Evolutionary conservation across 2,797 vertebrate genomes (phyloP), one percentile per base, ranked within the genome.

Genomic region (Sparus aurata): DNA sequence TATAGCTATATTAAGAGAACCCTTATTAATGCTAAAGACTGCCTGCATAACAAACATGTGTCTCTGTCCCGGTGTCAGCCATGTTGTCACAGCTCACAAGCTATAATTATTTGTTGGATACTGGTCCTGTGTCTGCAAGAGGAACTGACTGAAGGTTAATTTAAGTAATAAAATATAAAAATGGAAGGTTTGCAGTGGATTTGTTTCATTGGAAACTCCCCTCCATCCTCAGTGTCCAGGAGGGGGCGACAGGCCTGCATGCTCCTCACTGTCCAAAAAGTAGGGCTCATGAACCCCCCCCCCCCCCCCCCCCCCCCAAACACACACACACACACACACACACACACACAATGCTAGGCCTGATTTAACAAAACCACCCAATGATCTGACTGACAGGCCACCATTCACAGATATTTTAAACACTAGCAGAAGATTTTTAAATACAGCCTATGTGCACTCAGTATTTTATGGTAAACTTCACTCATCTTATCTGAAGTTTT

Each of bases 231-330:
- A 3, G 59, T 75, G 80, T 89, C 94, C 94, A 94, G 92, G 43
- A 94, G 93, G 90, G 91, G 93, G 93, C 94, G 90, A 79, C 38
- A 82, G 79, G 76, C 59, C 41, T 64, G 69, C 82, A 72, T 63
- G 62, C 71, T 65, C 34, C 11, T 60, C 52, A 62, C 50, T 46
- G 8, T 1, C 46, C 69, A 58, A 59, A 45, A 68, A 65, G 27
- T 2, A 52, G 61, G 45, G 13, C 58, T 55, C 46, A 22, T 12
- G 0, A 27, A 43, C 61, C 3, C 27, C 30, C 30, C 27, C 30
- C 30, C 30, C n/a, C n/a, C n/a, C n/a, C n/a, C n/a, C n/a, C n/a
- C n/a, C n/a, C n/a, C n/a, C n/a, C n/a, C n/a, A n/a, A n/a, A n/a
- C 27, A 27, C 27, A 27, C 27, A 27, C 27, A 27, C 27, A 27